These are phyloP conservation scores for Lymantria monacha DNA, from an alignment of 2,888 invertebrate genomes.

Conservation along the genomic window DNA sequence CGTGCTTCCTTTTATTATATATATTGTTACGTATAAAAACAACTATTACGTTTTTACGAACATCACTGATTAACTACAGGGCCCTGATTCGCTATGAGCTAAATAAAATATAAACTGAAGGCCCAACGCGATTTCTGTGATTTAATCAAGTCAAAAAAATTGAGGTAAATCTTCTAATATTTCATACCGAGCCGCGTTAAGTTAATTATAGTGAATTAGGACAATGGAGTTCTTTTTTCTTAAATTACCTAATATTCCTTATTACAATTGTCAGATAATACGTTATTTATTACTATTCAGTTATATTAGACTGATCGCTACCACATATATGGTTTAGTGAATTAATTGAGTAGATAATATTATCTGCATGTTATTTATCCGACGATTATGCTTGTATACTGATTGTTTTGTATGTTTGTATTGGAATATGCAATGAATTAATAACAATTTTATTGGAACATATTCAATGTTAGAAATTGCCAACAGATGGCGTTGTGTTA, in stretches of 20 bases:
- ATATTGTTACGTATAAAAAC: too few relatives aligned
- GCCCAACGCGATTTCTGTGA: too few relatives aligned
- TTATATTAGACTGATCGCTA: constrained; percentile 23
- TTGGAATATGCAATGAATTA: constrained; percentile 13
- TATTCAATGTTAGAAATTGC: background rate
- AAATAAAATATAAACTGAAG: too few relatives aligned
- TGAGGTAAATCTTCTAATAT: too few relatives aligned
- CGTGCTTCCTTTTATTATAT: too few relatives aligned
- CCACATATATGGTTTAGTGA: constrained; percentile 19
- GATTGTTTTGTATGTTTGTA: background rate
- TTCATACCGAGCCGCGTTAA: too few relatives aligned
- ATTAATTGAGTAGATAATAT: constrained; percentile 15
- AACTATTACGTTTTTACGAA: too few relatives aligned
- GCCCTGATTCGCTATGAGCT: too few relatives aligned
- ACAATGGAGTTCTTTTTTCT: too few relatives aligned
- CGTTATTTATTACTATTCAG: constrained; percentile 27
- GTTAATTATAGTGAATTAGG: too few relatives aligned
- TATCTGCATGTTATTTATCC: constrained; percentile 14
- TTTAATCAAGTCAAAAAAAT: too few relatives aligned
- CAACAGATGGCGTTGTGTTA: constrained; percentile 1
- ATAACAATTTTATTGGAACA: background rate
- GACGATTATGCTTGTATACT: constrained; percentile 30
- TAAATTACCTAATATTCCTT: background rate
- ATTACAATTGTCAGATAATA: constrained; percentile 4
- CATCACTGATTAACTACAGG: too few relatives aligned